These are phyloP conservation scores for Perccottus glenii DNA, from an alignment of 2,113 vertebrate genomes.

Conservation along the genomic window DNA sequence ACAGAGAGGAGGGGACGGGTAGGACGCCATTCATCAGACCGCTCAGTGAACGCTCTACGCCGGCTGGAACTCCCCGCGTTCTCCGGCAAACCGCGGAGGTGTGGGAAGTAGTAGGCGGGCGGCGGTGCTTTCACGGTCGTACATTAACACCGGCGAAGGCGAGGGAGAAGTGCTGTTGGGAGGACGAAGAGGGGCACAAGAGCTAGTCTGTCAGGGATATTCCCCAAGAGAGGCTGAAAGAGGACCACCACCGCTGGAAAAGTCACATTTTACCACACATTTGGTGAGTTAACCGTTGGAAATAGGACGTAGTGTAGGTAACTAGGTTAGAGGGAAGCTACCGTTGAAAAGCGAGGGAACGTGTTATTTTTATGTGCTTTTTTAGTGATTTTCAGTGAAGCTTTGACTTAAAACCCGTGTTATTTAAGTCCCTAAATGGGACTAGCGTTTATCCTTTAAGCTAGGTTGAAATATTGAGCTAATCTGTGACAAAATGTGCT, in stretches of 20 bases:
- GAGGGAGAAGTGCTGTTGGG: background rate
- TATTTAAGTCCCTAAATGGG: background rate
- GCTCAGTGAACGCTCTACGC: background rate
- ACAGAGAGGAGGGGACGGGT: slow-evolving; percentile 27
- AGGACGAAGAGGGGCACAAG: slow-evolving; percentile 25
- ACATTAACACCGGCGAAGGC: slow-evolving; percentile 2
- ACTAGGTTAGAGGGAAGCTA: too few relatives aligned
- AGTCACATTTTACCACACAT: slow-evolving; percentile 54
- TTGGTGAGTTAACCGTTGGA: slow-evolving; percentile 66
- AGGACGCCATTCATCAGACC: slow-evolving; percentile 17
- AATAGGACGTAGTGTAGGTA: too few relatives aligned
- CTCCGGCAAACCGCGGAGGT: background rate
- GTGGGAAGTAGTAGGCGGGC: background rate
- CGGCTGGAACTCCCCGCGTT: slow-evolving; percentile 2
- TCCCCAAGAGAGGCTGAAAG: slow-evolving; percentile 71
- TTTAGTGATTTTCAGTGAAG: background rate
- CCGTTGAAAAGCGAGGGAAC: too few relatives aligned
- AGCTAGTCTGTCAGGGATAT: slow-evolving; percentile 80
- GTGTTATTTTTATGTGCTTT: background rate
- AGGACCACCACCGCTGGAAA: slow-evolving; percentile 60
- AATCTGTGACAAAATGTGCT: slow-evolving; percentile 7
- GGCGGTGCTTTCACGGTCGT: background rate
- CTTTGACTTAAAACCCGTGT: background rate
- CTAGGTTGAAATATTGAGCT: slow-evolving; percentile 25
- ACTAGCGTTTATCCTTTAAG: slow-evolving; percentile 5